Percentiles rank a stretch among this genome's conserved stretches.
Conservation (phyloP, 2,888 invertebrate species). For the Eulithis testata region DNA sequence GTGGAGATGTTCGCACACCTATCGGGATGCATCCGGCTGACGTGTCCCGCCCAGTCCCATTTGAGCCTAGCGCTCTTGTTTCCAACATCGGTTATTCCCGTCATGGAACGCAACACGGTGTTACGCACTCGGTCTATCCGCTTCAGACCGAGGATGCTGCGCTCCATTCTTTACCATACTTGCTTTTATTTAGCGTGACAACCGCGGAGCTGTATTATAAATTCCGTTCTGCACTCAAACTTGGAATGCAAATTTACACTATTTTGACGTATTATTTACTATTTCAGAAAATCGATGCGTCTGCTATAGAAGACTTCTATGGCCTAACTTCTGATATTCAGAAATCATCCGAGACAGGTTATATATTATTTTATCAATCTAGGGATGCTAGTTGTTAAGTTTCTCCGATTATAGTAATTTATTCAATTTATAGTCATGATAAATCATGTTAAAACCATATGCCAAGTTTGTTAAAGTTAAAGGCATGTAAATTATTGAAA, state of each 20-base stretch:
- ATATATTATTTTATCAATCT: slow-evolving; percentile 99
- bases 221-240: too few species aligned
- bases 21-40: too few species aligned
- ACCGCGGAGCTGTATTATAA: too few species aligned
- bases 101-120: too few species aligned
- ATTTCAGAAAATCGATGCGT: slow-evolving; percentile 98
- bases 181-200: too few species aligned
- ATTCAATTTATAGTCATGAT: slow-evolving; percentile 74
- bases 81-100: too few species aligned
- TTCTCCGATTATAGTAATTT: slow-evolving; percentile 75
- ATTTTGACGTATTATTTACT: slow-evolving; percentile 26
- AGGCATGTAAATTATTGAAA: slow-evolving; percentile 76
- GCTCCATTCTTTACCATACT: too few species aligned
- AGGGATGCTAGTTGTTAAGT: slow-evolving; percentile 89
- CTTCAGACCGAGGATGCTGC: too few species aligned
- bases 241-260: neutral
- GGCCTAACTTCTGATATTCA: slow-evolving; percentile 99
- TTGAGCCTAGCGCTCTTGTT: too few species aligned
- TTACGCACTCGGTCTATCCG: too few species aligned
- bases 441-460: slow-evolving; percentile 71
- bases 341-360: slow-evolving; percentile 99
- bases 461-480: slow-evolving; percentile 81
- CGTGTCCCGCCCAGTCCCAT: too few species aligned
- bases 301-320: slow-evolving; percentile 99
- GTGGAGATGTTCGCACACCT: too few species aligned